These are phyloP conservation scores for Rambutsinella grinnellia DNA, from an alignment of 2,888 invertebrate species.

Conservation along the genomic window DNA sequence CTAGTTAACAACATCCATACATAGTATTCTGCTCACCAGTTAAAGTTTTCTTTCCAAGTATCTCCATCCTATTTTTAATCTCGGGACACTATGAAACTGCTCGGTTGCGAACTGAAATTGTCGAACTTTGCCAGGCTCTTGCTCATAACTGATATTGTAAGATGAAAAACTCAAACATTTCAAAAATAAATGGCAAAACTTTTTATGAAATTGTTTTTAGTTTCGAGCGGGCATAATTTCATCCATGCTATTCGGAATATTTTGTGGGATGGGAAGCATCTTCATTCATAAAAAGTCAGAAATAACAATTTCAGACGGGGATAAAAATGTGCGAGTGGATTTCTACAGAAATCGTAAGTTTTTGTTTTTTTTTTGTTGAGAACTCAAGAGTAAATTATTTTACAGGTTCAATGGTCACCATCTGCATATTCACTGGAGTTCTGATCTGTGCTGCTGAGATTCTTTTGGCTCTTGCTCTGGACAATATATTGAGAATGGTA, in stretches of 20 bases:
- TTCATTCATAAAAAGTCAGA: constrained; percentile 9
- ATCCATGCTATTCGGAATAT: constrained; percentile 16
- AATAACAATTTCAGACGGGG: neutral
- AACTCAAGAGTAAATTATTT: neutral
- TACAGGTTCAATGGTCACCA: constrained; percentile 6
- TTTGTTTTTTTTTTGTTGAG: no score
- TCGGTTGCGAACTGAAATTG: neutral
- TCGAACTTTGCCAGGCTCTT: neutral
- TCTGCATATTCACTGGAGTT: constrained; percentile 10
- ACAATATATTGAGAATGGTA: constrained; percentile 23
- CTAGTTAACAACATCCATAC: no score
- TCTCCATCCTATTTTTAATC: no score
- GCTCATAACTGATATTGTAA: constrained; percentile 21
- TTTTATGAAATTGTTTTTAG: neutral
- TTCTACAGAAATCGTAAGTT: constrained; percentile 26
- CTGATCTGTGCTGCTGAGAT: constrained; percentile 21
- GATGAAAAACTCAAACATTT: neutral
- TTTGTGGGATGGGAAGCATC: constrained; percentile 23
- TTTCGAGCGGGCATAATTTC: constrained; percentile 16
- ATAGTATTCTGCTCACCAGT: no score
- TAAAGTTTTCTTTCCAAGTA: no score
- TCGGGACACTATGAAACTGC: no score
- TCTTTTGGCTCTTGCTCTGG: constrained; percentile 39
- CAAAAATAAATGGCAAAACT: neutral
- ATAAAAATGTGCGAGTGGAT: constrained; percentile 14